A percentile compares a stretch with the other conserved stretches of the same genome.
These are phyloP conservation scores for Loris lydekkerianus DNA, from an alignment of 2,797 vertebrate genomes.

Conservation along the genomic window DNA sequence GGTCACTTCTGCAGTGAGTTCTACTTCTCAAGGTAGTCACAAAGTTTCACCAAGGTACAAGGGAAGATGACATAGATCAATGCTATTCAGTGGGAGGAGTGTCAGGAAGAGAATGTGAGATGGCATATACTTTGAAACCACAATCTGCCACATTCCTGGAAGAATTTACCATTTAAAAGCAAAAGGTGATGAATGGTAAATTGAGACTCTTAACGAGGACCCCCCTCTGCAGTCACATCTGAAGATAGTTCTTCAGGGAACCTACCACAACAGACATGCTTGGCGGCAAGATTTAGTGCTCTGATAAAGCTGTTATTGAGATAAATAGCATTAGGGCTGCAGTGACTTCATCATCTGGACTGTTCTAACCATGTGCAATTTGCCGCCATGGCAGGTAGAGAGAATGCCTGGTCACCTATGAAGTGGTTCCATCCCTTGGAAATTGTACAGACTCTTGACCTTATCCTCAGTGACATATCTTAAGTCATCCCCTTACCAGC, in stretches of 20 bases:
- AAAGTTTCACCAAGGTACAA: background rate
- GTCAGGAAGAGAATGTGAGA: accelerated
- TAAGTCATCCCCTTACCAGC: background rate
- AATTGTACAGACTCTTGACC: background rate
- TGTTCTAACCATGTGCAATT: conserved; percentile 37
- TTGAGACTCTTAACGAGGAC: background rate
- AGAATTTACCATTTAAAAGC: conserved; percentile 30
- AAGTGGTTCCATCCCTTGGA: background rate
- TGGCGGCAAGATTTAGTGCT: conserved; percentile 41
- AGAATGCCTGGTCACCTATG: background rate
- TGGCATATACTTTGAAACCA: background rate
- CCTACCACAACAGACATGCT: background rate
- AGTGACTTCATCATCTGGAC: conserved; percentile 50
- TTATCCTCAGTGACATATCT: background rate
- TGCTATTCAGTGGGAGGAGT: accelerated
- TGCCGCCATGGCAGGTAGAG: background rate
- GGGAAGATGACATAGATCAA: background rate
- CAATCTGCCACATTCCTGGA: background rate
- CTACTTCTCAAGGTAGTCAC: background rate
- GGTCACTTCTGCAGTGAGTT: background rate
- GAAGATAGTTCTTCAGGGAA: background rate
- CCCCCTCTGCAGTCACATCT: conserved; percentile 41
- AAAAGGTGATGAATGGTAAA: background rate
- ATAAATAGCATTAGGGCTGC: conserved; percentile 54
- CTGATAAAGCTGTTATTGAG: conserved; percentile 35